Conservation (phyloP, 2,113 vertebrate genomes). For the Eurypyga helias region DNA sequence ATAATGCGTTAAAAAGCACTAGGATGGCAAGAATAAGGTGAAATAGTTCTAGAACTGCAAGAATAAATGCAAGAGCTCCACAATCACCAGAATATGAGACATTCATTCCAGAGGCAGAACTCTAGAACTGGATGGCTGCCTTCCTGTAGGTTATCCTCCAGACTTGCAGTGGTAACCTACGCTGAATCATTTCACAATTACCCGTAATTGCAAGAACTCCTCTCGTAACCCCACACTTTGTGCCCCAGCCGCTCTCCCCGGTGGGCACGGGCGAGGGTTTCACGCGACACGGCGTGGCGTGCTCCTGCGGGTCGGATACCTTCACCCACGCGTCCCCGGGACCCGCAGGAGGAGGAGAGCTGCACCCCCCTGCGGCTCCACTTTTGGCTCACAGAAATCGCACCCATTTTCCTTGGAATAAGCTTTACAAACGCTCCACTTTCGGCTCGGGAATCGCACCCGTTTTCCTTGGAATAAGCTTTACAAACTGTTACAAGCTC, state of each 20-base stretch:
- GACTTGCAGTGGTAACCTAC: too few species aligned
- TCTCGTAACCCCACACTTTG: accelerated
- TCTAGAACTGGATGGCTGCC: accelerated
- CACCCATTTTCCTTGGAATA: accelerated
- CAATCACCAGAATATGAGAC: not conserved
- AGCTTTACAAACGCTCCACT: not conserved
- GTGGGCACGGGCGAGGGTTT: accelerated
- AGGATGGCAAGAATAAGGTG: not conserved
- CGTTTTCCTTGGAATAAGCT: too few species aligned
- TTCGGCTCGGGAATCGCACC: too few species aligned
- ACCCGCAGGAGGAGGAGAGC: not conserved
- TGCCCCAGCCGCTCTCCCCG: not conserved
- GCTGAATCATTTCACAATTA: not conserved
- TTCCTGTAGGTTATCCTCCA: accelerated
- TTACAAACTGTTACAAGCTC: too few species aligned
- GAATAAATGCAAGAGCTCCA: not conserved
- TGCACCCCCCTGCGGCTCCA: accelerated
- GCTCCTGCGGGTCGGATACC: accelerated
- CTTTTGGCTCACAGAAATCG: accelerated
- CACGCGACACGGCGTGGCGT: accelerated
- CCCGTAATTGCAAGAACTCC: not conserved
- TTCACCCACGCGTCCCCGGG: accelerated
- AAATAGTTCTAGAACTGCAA: not conserved
- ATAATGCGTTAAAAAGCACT: too few species aligned
- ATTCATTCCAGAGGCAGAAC: too few species aligned